phyloP scores from a whole-genome alignment of 2,797 vertebrate species.

The Pangasius sanitwongsei region DNA sequence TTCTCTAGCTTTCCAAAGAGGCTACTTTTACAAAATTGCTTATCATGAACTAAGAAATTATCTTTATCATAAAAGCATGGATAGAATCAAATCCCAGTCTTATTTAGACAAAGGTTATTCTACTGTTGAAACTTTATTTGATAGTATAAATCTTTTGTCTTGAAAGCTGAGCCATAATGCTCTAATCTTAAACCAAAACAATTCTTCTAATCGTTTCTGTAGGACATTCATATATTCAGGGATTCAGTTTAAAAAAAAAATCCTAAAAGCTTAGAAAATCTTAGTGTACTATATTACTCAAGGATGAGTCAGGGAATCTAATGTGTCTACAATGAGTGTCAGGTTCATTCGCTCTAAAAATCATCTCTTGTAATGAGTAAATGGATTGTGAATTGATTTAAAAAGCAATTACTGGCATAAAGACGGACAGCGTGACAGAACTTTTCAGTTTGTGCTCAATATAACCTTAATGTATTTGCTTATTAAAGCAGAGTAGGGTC shows the following conservation, averaged over 20 bases:
- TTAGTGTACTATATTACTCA: conserved; percentile 45
- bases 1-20: background rate
- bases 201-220: background rate
- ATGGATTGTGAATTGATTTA: conserved; percentile 59
- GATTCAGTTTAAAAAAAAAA: background rate
- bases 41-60: background rate
- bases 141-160: background rate
- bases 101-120: background rate
- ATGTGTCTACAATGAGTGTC: conserved; percentile 64
- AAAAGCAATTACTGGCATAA: conserved; percentile 63
- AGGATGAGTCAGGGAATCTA: conserved; percentile 59
- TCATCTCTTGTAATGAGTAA: conserved; percentile 69
- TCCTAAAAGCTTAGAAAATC: background rate
- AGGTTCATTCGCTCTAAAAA: conserved; percentile 63
- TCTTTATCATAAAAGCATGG: background rate
- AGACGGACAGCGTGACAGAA: conserved; percentile 48
- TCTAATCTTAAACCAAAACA: conserved; percentile 2
- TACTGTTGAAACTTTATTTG: background rate
- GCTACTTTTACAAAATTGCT: background rate
- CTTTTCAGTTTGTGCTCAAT: conserved; percentile 39
- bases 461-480: conserved; percentile 7
- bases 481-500: background rate
- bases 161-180: background rate
- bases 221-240: background rate
- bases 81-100: background rate